Evolutionary conservation across 2,113 vertebrate genomes (phyloP).

Genomic region (Lichenostomus cassidix): DNA sequence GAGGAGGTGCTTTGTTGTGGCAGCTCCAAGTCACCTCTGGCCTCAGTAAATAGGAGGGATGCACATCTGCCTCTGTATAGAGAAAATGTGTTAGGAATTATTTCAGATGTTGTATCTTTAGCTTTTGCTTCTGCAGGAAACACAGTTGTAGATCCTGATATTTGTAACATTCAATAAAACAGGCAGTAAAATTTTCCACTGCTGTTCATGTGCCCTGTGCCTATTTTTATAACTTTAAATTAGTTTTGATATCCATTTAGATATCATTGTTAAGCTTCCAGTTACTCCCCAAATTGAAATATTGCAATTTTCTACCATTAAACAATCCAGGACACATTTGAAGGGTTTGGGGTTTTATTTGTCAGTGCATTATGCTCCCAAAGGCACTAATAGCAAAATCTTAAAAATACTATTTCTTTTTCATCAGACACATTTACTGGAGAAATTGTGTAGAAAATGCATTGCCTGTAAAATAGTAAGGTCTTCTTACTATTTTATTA

Average conservation of each 20-base stretch:
- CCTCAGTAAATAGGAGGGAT: background rate
- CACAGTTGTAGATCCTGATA: background rate
- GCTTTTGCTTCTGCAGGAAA: background rate
- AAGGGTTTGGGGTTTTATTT: background rate
- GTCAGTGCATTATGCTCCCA: background rate
- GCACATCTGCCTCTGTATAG: background rate
- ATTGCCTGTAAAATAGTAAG: background rate
- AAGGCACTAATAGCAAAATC: background rate
- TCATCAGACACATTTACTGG: background rate
- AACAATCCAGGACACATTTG: background rate
- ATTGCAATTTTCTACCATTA: background rate
- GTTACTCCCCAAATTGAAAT: background rate
- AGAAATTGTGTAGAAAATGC: background rate
- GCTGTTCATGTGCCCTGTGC: background rate
- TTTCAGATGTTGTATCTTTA: background rate
- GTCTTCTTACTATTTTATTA: no score
- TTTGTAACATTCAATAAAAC: background rate
- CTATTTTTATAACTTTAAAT: background rate
- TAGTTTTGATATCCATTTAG: background rate
- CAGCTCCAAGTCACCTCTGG: background rate
- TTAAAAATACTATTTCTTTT: background rate
- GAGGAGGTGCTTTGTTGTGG: background rate
- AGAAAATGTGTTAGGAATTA: background rate
- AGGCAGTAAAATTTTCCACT: background rate
- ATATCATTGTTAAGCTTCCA: background rate